Evolutionary conservation across 2,888 invertebrate genomes (phyloP).

Genomic region (Laothoe populi): DNA sequence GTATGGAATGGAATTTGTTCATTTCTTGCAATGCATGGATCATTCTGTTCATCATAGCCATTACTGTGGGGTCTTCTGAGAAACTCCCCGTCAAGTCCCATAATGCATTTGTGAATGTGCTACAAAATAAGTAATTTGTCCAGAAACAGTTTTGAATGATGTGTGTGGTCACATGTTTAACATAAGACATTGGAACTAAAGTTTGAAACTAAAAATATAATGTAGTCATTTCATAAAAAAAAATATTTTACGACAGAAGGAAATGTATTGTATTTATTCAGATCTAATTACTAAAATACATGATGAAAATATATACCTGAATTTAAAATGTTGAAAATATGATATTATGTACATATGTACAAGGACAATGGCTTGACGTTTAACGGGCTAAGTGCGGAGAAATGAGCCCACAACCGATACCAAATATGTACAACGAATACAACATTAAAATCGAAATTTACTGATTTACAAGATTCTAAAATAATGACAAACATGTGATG

Average conservation of each 20-base stretch:
- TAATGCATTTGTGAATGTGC: conserved; percentile 93
- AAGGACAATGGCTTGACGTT: too few relatives aligned
- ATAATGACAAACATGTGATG: neutral
- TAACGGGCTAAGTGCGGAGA: too few relatives aligned
- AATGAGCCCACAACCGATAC: too few relatives aligned
- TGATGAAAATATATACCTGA: too few relatives aligned
- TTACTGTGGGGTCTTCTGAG: conserved; percentile 92
- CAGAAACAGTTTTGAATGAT: neutral
- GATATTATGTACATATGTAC: too few relatives aligned
- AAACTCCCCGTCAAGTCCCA: conserved; percentile 96
- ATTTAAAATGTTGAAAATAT: neutral
- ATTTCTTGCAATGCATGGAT: conserved; percentile 93
- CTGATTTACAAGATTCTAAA: neutral
- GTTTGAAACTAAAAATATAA: too few relatives aligned
- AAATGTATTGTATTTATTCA: neutral
- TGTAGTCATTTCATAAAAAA: too few relatives aligned
- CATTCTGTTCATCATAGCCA: conserved; percentile 88
- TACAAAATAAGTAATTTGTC: conserved; percentile 64
- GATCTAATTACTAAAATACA: too few relatives aligned
- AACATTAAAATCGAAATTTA: neutral
- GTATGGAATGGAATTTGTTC: conserved; percentile 95
- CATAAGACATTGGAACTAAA: too few relatives aligned
- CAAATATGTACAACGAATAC: neutral
- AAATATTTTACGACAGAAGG: neutral
- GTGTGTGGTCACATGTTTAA: neutral